These are phyloP conservation scores for Tragelaphus imberbis DNA, from an alignment of 2,113 vertebrate species.

Conservation along the genomic window DNA sequence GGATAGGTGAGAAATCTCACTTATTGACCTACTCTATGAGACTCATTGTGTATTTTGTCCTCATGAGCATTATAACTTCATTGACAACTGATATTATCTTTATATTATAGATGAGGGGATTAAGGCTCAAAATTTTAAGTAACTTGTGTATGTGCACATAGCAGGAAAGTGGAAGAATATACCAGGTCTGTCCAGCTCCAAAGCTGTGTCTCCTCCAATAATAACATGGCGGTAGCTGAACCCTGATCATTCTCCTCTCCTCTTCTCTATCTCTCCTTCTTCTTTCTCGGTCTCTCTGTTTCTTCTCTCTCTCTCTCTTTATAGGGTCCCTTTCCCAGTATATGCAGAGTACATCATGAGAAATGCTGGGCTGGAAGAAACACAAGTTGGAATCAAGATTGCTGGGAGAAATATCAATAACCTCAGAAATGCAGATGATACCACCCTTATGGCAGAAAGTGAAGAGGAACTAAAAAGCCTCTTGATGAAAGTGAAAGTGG, in stretches of 20 bases:
- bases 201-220: background rate
- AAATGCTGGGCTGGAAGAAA: too few relatives aligned
- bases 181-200: background rate
- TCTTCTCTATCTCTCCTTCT: background rate
- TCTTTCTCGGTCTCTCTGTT: background rate
- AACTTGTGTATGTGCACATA: background rate
- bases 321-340: background rate
- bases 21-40: background rate
- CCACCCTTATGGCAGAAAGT: too few relatives aligned
- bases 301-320: background rate
- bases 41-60: background rate
- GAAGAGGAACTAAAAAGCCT: too few relatives aligned
- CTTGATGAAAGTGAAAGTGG: too few relatives aligned
- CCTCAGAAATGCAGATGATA: too few relatives aligned
- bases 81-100: background rate
- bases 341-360: background rate
- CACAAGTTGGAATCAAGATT: too few relatives aligned
- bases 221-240: background rate
- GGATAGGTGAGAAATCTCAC: background rate
- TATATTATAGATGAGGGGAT: background rate
- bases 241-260: background rate
- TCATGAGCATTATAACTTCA: background rate
- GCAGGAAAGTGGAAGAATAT: background rate
- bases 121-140: background rate
- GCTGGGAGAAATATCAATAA: too few relatives aligned